Evolutionary conservation across 2,113 vertebrate species (phyloP).

Genomic region (Marcusenius ussheri): DNA sequence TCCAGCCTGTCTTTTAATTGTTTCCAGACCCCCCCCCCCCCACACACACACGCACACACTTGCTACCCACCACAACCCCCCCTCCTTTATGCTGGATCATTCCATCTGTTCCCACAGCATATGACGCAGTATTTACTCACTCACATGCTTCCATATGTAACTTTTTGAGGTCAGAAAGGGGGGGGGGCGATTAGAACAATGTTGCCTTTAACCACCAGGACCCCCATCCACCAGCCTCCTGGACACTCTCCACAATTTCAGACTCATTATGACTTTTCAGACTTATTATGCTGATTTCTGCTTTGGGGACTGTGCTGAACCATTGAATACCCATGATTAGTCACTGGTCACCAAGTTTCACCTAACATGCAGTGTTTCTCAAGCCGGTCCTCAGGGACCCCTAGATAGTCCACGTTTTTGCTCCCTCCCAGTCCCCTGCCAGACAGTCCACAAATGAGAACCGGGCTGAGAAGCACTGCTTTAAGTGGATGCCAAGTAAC

Average conservation of each 20-base stretch:
- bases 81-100: conserved; percentile 12
- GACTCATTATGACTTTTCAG: too few relatives aligned
- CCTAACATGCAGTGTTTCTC: background rate
- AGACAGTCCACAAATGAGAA: background rate
- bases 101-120: conserved; percentile 22
- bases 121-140: conserved; percentile 24
- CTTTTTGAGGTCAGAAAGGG: conserved; percentile 10
- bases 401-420: background rate
- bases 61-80: conserved; percentile 37
- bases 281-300: background rate
- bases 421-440: background rate
- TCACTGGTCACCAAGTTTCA: background rate
- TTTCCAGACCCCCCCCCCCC: conserved; percentile 56
- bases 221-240: background rate
- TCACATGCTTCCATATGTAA: conserved; percentile 2
- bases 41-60: conserved; percentile 27
- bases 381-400: background rate
- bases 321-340: background rate
- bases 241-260: background rate
- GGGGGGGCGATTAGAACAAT: background rate
- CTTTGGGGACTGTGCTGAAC: background rate
- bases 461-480: background rate
- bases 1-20: conserved; percentile 59
- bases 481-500: background rate
- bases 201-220: conserved; percentile 6